A percentile compares a stretch with the other conserved stretches of the same genome.
Evolutionary conservation across 2,888 invertebrate genomes (phyloP).

Genomic region (Nysson spinosus): DNA sequence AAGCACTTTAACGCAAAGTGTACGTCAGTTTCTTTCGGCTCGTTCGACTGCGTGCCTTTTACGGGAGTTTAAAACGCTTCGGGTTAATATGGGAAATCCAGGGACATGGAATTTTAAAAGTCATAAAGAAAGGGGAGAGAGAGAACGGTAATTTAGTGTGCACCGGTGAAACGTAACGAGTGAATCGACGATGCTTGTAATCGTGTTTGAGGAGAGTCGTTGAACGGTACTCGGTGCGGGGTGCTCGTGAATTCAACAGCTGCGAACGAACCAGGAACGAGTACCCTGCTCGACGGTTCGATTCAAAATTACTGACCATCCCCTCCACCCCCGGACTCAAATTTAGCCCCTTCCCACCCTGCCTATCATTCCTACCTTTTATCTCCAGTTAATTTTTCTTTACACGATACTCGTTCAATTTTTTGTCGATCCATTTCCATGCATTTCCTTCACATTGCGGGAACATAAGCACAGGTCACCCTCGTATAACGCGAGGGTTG

Average conservation of each 20-base stretch:
- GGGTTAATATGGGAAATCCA: not conserved
- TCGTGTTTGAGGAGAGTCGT: slow-evolving; percentile 15
- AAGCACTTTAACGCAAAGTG: too few relatives aligned
- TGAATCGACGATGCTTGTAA: slow-evolving; percentile 29
- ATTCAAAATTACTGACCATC: slow-evolving; percentile 14
- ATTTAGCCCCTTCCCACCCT: too few relatives aligned
- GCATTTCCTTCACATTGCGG: too few relatives aligned
- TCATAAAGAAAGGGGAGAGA: not conserved
- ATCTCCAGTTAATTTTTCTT: not conserved
- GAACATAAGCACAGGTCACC: too few relatives aligned
- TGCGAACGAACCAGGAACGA: slow-evolving; percentile 36
- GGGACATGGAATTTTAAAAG: slow-evolving; percentile 2
- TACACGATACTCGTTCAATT: too few relatives aligned
- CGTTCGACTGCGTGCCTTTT: too few relatives aligned
- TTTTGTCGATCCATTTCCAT: too few relatives aligned
- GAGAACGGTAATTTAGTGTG: slow-evolving; percentile 26
- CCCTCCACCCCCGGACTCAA: too few relatives aligned
- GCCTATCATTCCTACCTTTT: too few relatives aligned
- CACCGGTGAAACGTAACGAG: slow-evolving; percentile 21
- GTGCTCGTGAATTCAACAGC: slow-evolving; percentile 43
- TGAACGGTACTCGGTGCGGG: slow-evolving; percentile 33
- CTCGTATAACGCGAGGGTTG: too few relatives aligned
- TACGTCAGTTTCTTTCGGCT: too few relatives aligned
- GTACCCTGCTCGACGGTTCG: slow-evolving; percentile 13
- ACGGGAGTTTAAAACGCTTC: not conserved